phyloP scores from a whole-genome alignment of 2,888 invertebrate species.

The Tinea pellionella region DNA sequence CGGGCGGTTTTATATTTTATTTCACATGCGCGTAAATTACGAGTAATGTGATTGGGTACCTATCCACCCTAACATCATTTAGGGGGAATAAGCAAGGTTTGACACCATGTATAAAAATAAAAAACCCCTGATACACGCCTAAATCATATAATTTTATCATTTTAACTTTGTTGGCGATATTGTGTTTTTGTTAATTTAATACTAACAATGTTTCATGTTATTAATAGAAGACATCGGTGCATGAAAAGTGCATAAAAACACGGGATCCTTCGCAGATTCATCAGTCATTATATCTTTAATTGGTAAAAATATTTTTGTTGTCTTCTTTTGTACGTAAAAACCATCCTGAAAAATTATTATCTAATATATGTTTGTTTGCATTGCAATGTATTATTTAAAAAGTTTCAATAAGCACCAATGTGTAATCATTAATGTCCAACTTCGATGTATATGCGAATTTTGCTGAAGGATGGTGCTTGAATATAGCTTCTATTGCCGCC shows the following conservation, averaged over 20 bases:
- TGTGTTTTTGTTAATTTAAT: no score
- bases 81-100: no score
- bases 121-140: no score
- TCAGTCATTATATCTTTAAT: constrained; percentile 26
- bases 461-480: constrained; percentile 69
- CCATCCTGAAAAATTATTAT: constrained; percentile 39
- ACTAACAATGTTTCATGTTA: neutral
- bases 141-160: no score
- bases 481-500: constrained; percentile 69
- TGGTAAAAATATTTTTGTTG: constrained; percentile 33
- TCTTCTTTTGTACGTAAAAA: constrained; percentile 51
- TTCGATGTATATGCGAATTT: constrained; percentile 73
- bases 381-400: neutral
- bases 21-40: no score
- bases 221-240: neutral
- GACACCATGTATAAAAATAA: no score
- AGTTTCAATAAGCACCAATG: constrained; percentile 32
- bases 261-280: constrained; percentile 30
- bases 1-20: no score
- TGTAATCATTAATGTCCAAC: constrained; percentile 71
- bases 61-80: no score
- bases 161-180: no score
- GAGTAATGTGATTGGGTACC: no score
- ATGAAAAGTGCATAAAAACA: constrained; percentile 36
- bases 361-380: neutral